Evolutionary conservation across 2,113 vertebrate species (phyloP), one percentile per base, ranked within the genome.

Genomic region (Xenotilapia flavipinnis): DNA sequence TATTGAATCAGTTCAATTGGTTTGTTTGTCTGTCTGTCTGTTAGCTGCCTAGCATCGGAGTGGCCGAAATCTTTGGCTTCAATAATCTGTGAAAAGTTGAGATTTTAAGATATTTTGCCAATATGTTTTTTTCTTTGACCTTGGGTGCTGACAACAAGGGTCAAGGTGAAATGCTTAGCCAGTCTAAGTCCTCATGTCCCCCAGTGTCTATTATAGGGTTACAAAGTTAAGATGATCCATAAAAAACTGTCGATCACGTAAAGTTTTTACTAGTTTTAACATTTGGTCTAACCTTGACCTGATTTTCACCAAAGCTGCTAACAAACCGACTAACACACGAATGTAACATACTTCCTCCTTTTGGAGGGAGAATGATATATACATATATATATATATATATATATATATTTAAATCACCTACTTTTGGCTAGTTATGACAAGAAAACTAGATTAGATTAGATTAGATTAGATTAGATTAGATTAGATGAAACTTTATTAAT

Each of bases 221-320:
- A 10, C 0, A 33, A 33, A 62, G 28, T 33, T 33, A 62, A 19
- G 58, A 62, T 2, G 3, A 60, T 33, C 58, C 58, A 60, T 6
- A 60, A 60, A 2, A 19, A 6, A 33, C 14, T 60, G 28, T 60
- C 2, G 0, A 60, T 33, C 0, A 19, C 1, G 15, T 3, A 60
- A 31, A 31, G 15, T 60, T 60, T 60, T 60, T 33, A 33, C 9
- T 62, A 19, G 58, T 60, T 33, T 60, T 60, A 60, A 33, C 28
- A 19, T 4, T 31, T 58, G 54, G 4, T 26, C 53, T 26, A 26
- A 55, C 54, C 15, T 60, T 60, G 56, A 33, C 56, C 56, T 60
- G 56, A 33, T 60, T 33, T 33, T 60, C 2, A 60, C 56, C 56
- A 60, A 19, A 60, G 7, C 56, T 10, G 56, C 56, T 60, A 60